Base-by-base conservation (phyloP, 2,888 invertebrate species). In the Aphidoletes aphidimyza region DNA sequence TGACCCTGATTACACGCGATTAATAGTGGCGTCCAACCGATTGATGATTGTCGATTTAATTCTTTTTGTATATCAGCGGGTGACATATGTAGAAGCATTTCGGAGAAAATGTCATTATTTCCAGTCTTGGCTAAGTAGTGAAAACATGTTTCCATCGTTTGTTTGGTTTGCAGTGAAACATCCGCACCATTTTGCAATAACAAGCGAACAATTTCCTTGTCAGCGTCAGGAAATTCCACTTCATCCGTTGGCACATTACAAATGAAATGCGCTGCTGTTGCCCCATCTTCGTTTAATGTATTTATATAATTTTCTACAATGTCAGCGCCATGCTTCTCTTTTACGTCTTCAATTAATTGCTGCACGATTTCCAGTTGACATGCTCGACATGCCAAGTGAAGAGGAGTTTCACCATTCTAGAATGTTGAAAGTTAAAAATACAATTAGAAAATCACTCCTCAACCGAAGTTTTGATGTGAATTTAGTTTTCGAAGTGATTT, bases 1-100 rank as follows among this genome's bases (percentile, higher is more conserved):
- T 99, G 99, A 6, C 98, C 99, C 89, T 96, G 93, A 88, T 98
- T 95, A 88, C 98, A 96, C 30, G 99, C 99, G 87, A 99, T 98
- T 84, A 99, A 91, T 86, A 99, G 91, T 19, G 99, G 99, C 0
- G 99, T 98, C 98, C 99, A 99, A 11, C 99, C 96, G 86, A 97
- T 94, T 85, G 95, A 95, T 85, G 97, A 96, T 89, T 99, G 99
- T 88, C 95, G 94, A 89, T 99, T 99, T 87, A 99, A 92, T 0
- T 98, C 97, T 89, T 95, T 95, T 88, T 98, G 96, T n/a, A 98
- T 94, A 86, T 97, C 96, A 0, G 95, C 95, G 0, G 96, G 93
- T 19, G 95, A 94, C 93, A 99, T 96, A 87, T 97, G 95, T 59
- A 95, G 93, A 81, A 99, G 94, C 94, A 99, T 98, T 90, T 98